These are phyloP conservation scores for Diabrotica virgifera DNA, from an alignment of 1,140 invertebrate genomes.

Conservation along the genomic window DNA sequence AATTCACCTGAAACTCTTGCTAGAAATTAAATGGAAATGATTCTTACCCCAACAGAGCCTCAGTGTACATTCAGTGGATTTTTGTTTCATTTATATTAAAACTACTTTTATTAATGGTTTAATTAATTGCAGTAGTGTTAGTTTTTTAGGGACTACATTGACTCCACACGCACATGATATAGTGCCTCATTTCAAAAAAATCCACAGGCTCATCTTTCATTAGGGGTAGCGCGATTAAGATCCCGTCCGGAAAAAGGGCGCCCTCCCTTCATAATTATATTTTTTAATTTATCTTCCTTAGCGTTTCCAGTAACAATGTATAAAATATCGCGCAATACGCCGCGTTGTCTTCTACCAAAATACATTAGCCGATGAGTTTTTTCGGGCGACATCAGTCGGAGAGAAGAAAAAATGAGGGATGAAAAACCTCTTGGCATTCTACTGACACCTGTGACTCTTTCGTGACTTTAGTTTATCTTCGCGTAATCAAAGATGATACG, in stretches of 20 bases:
- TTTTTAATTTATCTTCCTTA: constrained; percentile 46
- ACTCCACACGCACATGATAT: not conserved
- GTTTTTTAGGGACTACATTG: not conserved
- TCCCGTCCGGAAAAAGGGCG: constrained; percentile 6
- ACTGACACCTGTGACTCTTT: constrained; percentile 15
- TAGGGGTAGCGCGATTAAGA: not conserved
- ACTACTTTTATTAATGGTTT: not conserved
- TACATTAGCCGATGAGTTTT: constrained; percentile 42
- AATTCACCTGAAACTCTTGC: too few species aligned
- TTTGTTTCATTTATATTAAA: too few species aligned
- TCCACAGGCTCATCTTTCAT: constrained; percentile 1
- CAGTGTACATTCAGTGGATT: too few species aligned
- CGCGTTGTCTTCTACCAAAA: constrained; percentile 11
- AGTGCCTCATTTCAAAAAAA: not conserved
- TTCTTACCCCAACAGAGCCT: too few species aligned
- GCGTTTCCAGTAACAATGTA: constrained; percentile 36
- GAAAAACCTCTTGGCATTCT: constrained; percentile 12
- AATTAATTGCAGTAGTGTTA: not conserved
- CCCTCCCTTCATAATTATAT: constrained; percentile 39
- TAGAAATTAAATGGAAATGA: too few species aligned
- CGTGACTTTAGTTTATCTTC: not conserved
- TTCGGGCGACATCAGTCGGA: not conserved
- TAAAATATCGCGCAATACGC: constrained; percentile 26
- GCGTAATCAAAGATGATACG: too few species aligned
- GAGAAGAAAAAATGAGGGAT: constrained; percentile 14